Base-by-base conservation (phyloP, 92 coral and sea anemone species). In the Porites evermanni region DNA sequence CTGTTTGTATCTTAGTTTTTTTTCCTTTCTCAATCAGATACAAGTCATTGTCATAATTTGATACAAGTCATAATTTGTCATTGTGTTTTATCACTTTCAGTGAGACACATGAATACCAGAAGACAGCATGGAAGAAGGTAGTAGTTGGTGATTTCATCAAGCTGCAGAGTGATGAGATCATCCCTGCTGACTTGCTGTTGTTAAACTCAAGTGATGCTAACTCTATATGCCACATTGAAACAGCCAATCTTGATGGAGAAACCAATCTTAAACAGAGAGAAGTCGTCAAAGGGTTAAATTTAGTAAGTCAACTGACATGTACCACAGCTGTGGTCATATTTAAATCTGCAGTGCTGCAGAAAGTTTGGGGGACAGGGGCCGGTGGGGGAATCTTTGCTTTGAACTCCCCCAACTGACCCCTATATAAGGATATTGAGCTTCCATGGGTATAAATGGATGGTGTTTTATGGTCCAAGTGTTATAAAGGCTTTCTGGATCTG, bases 231-330 rank as follows among this genome's bases (percentile, higher is more conserved):
- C 96, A 92, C 38, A 92, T 97, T 53, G 99, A 97, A 81, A 97
- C 99, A 47, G 97, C 99, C 26, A 97, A 97, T 78, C 92, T 97
- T 65, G 99, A 97, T 95, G 99, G 99, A 13, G 99, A 97, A 83
- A 92, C 98, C 1, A 97, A 97, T 74, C 89, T 97, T 61, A 97
- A 97, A 72, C 99, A 97, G 70, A 78, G 98, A 85, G 99, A 97
- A 72, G 94, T 91, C 77, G 98, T 97, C 13, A 97, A 95, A 87
- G 94, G 91, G 71, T 87, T 93, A 19, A 75, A 74, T 69, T 67
- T 96, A 12, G 53, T 60, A 21, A 17, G 6, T 52, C 5, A 20
- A 53, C 3, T 38, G 0, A 44, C 52, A 38, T 9, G 16, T 21
- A 6, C 5, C 72, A 20, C 26, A 17, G 12, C 32, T 18, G 38